phyloP scores from a whole-genome alignment of 1,140 invertebrate genomes.

The Nylanderia fulva region DNA sequence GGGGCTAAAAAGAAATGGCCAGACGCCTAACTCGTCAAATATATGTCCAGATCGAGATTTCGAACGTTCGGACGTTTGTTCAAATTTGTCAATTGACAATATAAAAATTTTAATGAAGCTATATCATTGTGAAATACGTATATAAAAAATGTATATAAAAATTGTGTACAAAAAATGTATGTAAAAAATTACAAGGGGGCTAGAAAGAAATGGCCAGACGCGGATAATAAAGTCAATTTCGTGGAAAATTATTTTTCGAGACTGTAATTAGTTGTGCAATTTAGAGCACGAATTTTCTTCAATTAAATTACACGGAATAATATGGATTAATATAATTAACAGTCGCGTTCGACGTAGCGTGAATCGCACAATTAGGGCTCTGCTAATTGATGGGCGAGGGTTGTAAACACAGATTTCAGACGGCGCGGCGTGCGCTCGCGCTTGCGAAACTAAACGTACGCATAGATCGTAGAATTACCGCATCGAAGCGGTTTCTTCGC shows the following conservation, averaged over 20 bases:
- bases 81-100: neutral
- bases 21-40: neutral
- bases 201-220: no score
- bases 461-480: neutral
- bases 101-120: no score
- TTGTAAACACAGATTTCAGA: conserved; percentile 36
- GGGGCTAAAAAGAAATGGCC: no score
- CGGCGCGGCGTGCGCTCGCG: neutral
- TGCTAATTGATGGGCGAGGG: conserved; percentile 37
- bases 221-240: no score
- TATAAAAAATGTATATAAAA: no score
- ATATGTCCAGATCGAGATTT: neutral
- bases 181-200: no score
- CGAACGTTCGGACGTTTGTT: neutral
- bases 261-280: no score
- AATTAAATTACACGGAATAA: conserved; percentile 33
- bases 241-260: no score
- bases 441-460: conserved; percentile 44
- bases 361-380: conserved; percentile 4
- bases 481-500: conserved; percentile 16
- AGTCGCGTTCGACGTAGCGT: conserved; percentile 3
- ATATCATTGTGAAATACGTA: no score
- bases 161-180: no score
- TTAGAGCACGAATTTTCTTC: no score
- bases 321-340: conserved; percentile 36